Percentiles rank a stretch among this genome's conserved stretches.
These are phyloP conservation scores for Chaetoderma sp. DNA, from an alignment of 2,888 invertebrate species.

Conservation along the genomic window DNA sequence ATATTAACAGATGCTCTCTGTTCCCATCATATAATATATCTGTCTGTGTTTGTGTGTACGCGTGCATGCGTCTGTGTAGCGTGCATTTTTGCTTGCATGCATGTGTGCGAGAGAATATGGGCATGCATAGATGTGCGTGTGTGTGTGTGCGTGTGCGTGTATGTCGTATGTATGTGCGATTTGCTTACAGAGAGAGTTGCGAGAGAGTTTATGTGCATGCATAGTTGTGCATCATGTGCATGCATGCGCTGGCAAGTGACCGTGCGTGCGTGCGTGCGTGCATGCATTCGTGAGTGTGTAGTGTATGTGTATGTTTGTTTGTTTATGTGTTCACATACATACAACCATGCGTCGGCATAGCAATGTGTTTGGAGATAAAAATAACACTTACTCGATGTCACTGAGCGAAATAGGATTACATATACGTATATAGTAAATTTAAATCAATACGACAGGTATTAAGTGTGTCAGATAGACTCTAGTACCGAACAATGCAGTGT, in stretches of 20 bases:
- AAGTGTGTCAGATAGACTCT: no score
- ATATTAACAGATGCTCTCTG: background rate
- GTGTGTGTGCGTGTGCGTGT: background rate
- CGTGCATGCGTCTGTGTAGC: background rate
- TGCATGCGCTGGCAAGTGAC: no score
- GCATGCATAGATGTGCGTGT: no score
- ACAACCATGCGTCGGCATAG: background rate
- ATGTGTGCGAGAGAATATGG: no score
- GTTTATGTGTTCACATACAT: background rate
- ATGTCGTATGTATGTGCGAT: no score
- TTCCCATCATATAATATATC: background rate
- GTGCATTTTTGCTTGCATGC: background rate
- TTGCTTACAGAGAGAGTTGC: no score
- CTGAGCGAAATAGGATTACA: no score
- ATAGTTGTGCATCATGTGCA: no score
- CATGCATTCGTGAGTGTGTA: background rate
- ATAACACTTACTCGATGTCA: no score
- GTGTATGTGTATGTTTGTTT: conserved; percentile 1
- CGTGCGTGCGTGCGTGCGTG: background rate
- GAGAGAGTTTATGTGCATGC: no score
- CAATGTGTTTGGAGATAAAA: background rate
- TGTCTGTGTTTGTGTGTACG: background rate
- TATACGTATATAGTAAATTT: conserved; percentile 4
- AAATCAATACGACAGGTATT: no score
- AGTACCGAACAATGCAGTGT: no score